phyloP scores from a whole-genome alignment of 2,888 invertebrate species.

The Aporophyla nigra region DNA sequence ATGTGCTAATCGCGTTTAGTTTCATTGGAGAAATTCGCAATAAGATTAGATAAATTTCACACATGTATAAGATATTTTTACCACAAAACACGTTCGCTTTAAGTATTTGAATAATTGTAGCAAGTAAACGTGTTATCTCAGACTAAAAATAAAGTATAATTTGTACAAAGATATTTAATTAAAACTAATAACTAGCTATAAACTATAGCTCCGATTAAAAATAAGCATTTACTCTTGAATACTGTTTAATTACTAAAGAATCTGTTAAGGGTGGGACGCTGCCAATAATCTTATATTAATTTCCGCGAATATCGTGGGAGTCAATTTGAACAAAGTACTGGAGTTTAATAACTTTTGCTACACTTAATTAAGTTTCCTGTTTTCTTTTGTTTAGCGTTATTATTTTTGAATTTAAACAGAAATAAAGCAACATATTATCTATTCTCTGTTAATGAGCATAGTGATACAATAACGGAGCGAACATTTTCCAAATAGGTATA shows the following conservation, averaged over 20 bases:
- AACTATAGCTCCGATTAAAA: conserved; percentile 19
- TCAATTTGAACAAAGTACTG: background rate
- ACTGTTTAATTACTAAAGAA: conserved; percentile 45
- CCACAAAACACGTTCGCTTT: background rate
- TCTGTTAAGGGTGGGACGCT: conserved; percentile 44
- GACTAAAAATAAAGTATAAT: conserved; percentile 15
- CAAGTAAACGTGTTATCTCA: conserved; percentile 12
- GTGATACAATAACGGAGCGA: background rate
- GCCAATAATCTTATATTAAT: background rate
- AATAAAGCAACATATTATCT: background rate
- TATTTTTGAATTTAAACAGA: background rate
- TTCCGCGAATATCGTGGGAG: background rate
- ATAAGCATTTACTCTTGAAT: conserved; percentile 27
- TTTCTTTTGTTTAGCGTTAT: background rate
- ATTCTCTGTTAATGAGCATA: too few relatives aligned
- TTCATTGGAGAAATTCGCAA: too few relatives aligned
- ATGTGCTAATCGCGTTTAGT: too few relatives aligned
- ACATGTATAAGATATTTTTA: background rate
- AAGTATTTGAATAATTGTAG: conserved; percentile 24
- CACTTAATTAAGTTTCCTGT: background rate
- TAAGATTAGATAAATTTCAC: too few relatives aligned
- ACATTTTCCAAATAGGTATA: background rate
- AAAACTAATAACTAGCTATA: conserved; percentile 52
- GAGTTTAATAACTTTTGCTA: conserved; percentile 5
- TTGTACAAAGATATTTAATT: conserved; percentile 42